Base-by-base conservation (phyloP, 1,140 invertebrate species). In the Trichonephila clavata region DNA sequence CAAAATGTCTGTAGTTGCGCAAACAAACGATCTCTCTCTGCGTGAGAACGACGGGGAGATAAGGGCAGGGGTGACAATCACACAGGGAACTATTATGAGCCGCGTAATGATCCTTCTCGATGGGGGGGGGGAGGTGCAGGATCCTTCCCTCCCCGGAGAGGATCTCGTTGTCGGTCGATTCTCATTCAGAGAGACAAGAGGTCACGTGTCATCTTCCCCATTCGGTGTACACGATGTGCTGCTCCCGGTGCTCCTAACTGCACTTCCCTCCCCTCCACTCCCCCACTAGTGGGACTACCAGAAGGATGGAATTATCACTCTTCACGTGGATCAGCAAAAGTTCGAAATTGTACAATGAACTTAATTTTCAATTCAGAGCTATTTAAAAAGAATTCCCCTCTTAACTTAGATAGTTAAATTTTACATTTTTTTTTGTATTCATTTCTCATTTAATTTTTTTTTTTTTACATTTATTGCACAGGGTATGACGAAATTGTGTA, bases 121-220 rank as follows among this genome's bases (percentile, higher is more conserved):
- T n/a, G n/a, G n/a, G 50, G 50, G 10, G 50, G 50, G 50, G 3
- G 50, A 0, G 43, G 8, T 0, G 43, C 5, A 5, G 7, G 10
- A 10, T 50, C 4, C 50, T 50, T 8, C 20, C 24, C 1, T 10
- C 81, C 50, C n/a, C 57, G 83, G 57, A 0, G n/a, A 24, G 43
- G 43, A 20, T 71, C 86, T 88, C 86, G 86, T 88, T 88, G 61
- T 88, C 86, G 32, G 86, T n/a, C 86, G 86, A 63, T 88, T 71
- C 86, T 65, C 86, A 88, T 88, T 88, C 86, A 39, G 63, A 88
- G 16, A 88, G 86, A 88, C 86, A 88, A 59, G 63, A 68, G 86
- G 86, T 88, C 86, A 88, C 86, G 86, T 88, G 86, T 71, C 86
- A 43, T 27, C 63, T n/a, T 60, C 59, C 59, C 84, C 57, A 50